Base-by-base conservation (phyloP, 2,888 invertebrate genomes). In the Drosophila antonietae region DNA sequence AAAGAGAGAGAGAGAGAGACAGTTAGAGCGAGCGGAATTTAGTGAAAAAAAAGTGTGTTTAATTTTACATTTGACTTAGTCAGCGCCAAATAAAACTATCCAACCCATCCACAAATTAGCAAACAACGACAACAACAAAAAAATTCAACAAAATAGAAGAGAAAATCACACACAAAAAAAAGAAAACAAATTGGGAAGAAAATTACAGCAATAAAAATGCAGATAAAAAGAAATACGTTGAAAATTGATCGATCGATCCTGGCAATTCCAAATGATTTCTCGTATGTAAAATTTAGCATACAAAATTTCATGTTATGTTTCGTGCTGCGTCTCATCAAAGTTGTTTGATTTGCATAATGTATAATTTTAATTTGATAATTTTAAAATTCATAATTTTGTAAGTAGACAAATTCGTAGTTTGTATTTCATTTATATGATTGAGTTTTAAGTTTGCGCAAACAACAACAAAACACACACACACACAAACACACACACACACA, bases 381-480 rank as follows among this genome's bases (percentile, higher is more conserved):
- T 51, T 37, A 41, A 60, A 53, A 58, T 47, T 55, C 28, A 51
- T 66, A 35, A 57, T 68, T 66, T 68, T 67, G 15, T 87, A 88
- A 83, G 86, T 89, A 88, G 89, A 59, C 58, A 62, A 83, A 79
- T 88, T 87, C 74, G 55, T 71, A 81, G 73, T 53, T 52, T 47
- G 51, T 69, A 56, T 69, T 68, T 61, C 47, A 55, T 39, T 41
- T 60, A 49, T 53, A 62, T 52, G 39, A 75, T 75, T 58, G 44
- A 78, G n/a, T 64, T 66, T 58, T 67, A 56, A 31, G 55, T 61
- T 68, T 68, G 41, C 68, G 41, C 67, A 28, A 28, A 28, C 67
- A 56, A 53, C 28, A 31, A 15, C 23, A 28, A 47, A 23, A 41
- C 20, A 44, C 6, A 23, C 20, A 47, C 20, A 14, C 28, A 46